Base-by-base conservation (phyloP, 2,113 vertebrate genomes). In the Mormoops blainvillei region DNA sequence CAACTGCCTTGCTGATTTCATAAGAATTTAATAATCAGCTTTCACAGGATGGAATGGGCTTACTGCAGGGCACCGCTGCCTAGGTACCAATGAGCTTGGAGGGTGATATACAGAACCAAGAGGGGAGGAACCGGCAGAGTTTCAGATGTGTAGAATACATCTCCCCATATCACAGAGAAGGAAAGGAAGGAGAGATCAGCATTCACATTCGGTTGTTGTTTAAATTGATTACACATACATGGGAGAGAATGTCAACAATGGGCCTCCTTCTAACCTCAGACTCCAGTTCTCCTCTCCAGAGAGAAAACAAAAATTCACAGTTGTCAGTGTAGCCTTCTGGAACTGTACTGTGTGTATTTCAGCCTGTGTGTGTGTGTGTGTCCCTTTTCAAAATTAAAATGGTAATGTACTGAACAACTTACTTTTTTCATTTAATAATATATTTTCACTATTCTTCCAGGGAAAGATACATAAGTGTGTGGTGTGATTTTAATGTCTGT, bases 321-420 rank as follows among this genome's bases (percentile, higher is more conserved):
- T 41, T 10, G 73, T 70, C 9, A 74, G 5, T 84, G 15, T 73
- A 52, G 63, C 50, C 33, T 78, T 68, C 77, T 94, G 50, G 38
- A 83, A 91, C 63, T 80, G 68, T 43, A 82, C 38, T 67, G 19
- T n/a, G 7, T 36, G 19, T 92, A 52, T 54, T 14, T 1, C 3
- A 20, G 19, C 28, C 3, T 48, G 4, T 91, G 26, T 65, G 73
- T 48, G 4, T 91, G 26, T 65, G 73, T 77, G 15, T 56, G 43
- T 76, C 28, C 52, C 15, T 94, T 82, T 61, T 54, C 65, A 89
- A 73, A 85, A 92, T 81, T 84, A 94, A 96, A 95, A 94, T 82
- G 19, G 28, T n/a, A 58, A 81, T 61, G n/a, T 93, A 33, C 36
- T 58, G 15, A 83, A 76, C 48, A 87, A 65, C 15, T 74, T 41